Conservation (phyloP, 2,888 invertebrate species). For the Drosophila peninsularis region DNA sequence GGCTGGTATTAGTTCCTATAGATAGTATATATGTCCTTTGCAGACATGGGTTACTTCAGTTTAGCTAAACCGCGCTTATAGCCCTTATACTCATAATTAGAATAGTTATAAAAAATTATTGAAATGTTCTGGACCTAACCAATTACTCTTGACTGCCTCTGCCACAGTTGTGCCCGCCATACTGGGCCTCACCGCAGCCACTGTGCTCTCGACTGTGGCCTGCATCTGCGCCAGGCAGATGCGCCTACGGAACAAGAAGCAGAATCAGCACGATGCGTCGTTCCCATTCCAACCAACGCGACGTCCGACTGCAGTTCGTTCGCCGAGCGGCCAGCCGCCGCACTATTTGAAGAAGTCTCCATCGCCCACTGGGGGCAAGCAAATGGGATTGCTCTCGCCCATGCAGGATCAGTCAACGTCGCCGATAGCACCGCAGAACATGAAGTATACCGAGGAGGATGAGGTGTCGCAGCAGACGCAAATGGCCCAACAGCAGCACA, state of each 20-base stretch:
- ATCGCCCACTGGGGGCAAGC: slow-evolving; percentile 89
- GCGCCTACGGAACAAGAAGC: slow-evolving; percentile 83
- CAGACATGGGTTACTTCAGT: background rate
- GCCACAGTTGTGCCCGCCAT: slow-evolving; percentile 83
- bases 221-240: slow-evolving; percentile 84
- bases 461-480: slow-evolving; percentile 71
- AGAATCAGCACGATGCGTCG: slow-evolving; percentile 82
- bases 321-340: slow-evolving; percentile 91
- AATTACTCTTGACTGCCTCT: slow-evolving; percentile 1
- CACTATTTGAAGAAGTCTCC: slow-evolving; percentile 97
- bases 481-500: slow-evolving; percentile 53
- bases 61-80: too few species aligned
- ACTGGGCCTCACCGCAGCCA: slow-evolving; percentile 84
- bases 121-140: background rate
- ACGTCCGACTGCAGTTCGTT: slow-evolving; percentile 89
- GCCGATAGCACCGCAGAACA: slow-evolving; percentile 80
- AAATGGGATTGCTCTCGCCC: slow-evolving; percentile 81
- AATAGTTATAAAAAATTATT: background rate
- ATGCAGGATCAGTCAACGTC: slow-evolving; percentile 83
- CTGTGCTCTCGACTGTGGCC: slow-evolving; percentile 83
- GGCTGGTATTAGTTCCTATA: too few species aligned
- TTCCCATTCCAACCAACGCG: slow-evolving; percentile 85
- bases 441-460: slow-evolving; percentile 84
- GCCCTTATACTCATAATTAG: too few species aligned
- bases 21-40: too few species aligned